Percentiles rank a stretch among this genome's conserved stretches.
These are phyloP conservation scores for Sparidentex hasta DNA, from an alignment of 2,797 vertebrate species.

Conservation along the genomic window DNA sequence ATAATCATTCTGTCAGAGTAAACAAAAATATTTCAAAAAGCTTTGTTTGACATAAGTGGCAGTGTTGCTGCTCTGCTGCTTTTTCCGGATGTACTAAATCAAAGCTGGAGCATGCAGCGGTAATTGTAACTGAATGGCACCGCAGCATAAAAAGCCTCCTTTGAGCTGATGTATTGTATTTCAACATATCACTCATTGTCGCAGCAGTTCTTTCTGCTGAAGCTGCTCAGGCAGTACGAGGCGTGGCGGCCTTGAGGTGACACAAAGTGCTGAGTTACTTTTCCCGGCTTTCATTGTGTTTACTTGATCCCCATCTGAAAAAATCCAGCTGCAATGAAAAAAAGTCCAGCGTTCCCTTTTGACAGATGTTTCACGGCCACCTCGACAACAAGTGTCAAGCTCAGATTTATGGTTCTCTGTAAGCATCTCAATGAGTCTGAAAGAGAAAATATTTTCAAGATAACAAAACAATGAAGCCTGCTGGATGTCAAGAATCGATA, in stretches of 20 bases:
- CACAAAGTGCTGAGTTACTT: constrained; percentile 67
- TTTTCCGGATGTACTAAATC: constrained; percentile 31
- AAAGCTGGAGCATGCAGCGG: constrained; percentile 32
- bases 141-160: constrained; percentile 40
- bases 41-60: constrained; percentile 5
- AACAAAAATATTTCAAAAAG: constrained; percentile 22
- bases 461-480: constrained; percentile 54
- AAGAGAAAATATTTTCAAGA: constrained; percentile 44
- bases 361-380: constrained; percentile 16
- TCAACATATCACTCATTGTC: constrained; percentile 58
- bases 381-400: constrained; percentile 22
- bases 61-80: not conserved
- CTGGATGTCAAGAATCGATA: constrained; percentile 66
- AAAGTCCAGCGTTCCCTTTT: constrained; percentile 11
- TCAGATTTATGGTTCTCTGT: constrained; percentile 44
- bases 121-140: constrained; percentile 46
- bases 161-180: constrained; percentile 59
- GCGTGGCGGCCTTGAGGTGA: constrained; percentile 50
- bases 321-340: constrained; percentile 21
- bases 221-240: constrained; percentile 30
- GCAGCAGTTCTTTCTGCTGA: constrained; percentile 63
- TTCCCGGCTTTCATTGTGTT: constrained; percentile 54
- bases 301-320: constrained; percentile 46
- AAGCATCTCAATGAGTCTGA: constrained; percentile 22
- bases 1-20: constrained; percentile 35